A percentile compares a stretch with the other conserved stretches of the same genome.
Conservation (phyloP, 2,113 vertebrate species). For the Indicator indicator region DNA sequence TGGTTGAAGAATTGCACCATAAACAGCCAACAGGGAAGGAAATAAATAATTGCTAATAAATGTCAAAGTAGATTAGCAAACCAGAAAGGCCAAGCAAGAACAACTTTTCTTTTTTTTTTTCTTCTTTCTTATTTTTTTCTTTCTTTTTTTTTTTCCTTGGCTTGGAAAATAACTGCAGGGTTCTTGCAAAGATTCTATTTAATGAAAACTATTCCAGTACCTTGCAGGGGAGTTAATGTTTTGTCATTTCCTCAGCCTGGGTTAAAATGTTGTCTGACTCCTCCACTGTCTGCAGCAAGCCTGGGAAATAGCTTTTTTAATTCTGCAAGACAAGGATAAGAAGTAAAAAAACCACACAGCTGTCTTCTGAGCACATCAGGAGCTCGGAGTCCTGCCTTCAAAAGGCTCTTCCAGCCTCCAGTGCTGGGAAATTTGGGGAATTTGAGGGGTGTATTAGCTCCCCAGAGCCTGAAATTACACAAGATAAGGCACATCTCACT, state of each 20-base stretch:
- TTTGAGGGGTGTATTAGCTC: neutral
- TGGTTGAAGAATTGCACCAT: constrained; percentile 39
- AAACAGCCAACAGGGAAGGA: constrained; percentile 24
- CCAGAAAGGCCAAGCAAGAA: neutral
- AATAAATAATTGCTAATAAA: constrained; percentile 37
- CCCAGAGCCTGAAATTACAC: neutral
- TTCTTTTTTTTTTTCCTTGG: neutral
- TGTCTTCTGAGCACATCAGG: neutral
- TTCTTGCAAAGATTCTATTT: neutral
- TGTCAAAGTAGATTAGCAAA: constrained; percentile 28
- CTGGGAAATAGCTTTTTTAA: neutral
- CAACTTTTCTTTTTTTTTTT: neutral
- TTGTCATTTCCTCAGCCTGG: constrained; percentile 30
- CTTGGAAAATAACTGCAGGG: neutral
- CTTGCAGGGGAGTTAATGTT: constrained; percentile 10
- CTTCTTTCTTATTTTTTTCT: neutral
- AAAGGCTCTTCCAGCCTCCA: neutral
- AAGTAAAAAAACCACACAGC: neutral
- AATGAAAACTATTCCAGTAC: neutral
- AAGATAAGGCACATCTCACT: neutral
- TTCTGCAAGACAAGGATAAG: neutral
- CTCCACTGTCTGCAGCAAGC: neutral
- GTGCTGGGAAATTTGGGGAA: neutral
- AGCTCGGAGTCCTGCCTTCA: neutral
- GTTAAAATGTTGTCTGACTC: neutral